Evolutionary conservation across 1,140 invertebrate genomes (phyloP).

Genomic region (Penaeus japonicus): DNA sequence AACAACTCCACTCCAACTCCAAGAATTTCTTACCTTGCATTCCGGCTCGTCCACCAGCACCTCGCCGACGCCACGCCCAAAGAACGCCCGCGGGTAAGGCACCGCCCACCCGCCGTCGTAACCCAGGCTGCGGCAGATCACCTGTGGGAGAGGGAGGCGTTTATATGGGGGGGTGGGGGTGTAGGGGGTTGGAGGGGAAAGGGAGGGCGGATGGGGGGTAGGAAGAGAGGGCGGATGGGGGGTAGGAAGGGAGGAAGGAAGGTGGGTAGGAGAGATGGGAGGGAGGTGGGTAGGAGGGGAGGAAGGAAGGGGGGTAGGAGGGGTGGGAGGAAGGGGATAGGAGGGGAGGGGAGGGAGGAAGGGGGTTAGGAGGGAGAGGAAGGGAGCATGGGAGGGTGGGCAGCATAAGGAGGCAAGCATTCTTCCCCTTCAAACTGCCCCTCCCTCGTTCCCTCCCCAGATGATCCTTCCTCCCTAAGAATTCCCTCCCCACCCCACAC

Average conservation of each 20-base stretch:
- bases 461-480: accelerated
- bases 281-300: not conserved
- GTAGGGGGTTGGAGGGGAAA: too few relatives aligned
- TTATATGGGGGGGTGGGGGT: too few relatives aligned
- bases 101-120: constrained; percentile 40
- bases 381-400: not conserved
- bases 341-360: not conserved
- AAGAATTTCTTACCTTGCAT: constrained; percentile 19
- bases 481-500: too few relatives aligned
- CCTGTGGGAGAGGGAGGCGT: constrained; percentile 1
- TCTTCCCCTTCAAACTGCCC: too few relatives aligned
- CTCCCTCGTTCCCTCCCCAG: too few relatives aligned
- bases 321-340: too few relatives aligned
- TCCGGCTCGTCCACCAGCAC: constrained; percentile 51
- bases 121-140: constrained; percentile 53
- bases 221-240: too few relatives aligned
- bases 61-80: constrained; percentile 30
- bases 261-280: not conserved
- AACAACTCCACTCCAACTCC: too few relatives aligned
- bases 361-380: not conserved
- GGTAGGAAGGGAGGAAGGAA: not conserved
- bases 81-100: constrained; percentile 37
- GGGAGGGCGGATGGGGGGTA: too few relatives aligned
- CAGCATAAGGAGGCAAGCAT: not conserved
- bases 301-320: not conserved